These are phyloP conservation scores for Podargus strigoides DNA, from an alignment of 2,797 vertebrate species.

Conservation along the genomic window DNA sequence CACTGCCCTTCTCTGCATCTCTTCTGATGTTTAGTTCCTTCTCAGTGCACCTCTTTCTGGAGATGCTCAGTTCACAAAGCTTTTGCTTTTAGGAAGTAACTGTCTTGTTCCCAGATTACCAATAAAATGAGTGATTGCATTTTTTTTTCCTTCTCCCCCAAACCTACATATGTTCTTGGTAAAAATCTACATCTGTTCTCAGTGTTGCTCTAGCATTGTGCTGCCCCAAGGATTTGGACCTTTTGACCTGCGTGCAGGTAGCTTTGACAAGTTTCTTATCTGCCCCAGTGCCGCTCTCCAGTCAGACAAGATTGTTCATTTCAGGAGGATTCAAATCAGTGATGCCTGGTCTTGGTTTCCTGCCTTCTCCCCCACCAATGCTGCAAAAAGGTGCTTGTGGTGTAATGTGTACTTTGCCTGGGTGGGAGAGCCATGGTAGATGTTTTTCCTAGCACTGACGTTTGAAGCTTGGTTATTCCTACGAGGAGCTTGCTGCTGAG, in stretches of 20 bases:
- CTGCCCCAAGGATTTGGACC: not conserved
- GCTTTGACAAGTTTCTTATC: not conserved
- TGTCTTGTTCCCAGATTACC: not conserved
- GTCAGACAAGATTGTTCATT: not conserved
- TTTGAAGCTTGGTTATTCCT: not conserved
- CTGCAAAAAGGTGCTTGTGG: not conserved
- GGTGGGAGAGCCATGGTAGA: not conserved
- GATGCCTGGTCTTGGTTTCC: not conserved
- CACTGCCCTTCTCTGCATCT: not conserved
- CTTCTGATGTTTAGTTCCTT: not conserved
- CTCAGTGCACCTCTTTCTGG: not conserved
- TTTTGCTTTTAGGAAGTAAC: not conserved
- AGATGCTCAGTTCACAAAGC: not conserved
- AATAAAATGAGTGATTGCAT: not conserved
- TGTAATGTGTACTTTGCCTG: not conserved
- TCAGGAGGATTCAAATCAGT: not conserved
- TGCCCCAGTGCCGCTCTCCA: fast-evolving
- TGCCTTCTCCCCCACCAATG: not conserved
- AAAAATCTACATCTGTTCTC: not conserved
- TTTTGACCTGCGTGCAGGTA: not conserved
- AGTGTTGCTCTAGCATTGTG: not conserved
- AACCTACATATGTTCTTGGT: not conserved
- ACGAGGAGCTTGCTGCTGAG: not conserved
- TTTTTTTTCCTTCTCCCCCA: not conserved
- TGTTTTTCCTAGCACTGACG: not conserved